phyloP scores from a whole-genome alignment of 2,888 invertebrate genomes.

The Scaptomyza cyrtandrae region DNA sequence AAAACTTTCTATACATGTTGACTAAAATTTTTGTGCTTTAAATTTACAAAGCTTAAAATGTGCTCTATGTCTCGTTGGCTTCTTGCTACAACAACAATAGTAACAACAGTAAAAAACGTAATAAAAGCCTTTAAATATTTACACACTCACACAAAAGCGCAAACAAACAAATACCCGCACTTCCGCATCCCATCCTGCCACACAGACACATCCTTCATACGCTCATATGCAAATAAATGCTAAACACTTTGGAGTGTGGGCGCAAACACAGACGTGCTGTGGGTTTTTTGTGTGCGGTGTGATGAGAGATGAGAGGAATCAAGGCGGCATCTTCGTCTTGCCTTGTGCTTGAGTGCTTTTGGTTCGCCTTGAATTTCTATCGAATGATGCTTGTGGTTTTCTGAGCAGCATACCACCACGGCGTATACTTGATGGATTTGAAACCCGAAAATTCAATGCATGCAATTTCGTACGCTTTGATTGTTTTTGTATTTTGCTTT shows the following conservation, averaged over 20 bases:
- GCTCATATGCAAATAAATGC: slow-evolving; percentile 72
- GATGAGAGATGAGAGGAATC: background rate
- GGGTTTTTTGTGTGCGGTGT: background rate
- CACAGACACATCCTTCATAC: slow-evolving; percentile 31
- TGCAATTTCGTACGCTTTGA: slow-evolving; percentile 50
- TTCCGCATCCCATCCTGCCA: slow-evolving; percentile 4
- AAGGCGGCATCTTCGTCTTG: background rate
- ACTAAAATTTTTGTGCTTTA: background rate
- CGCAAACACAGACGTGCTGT: slow-evolving; percentile 6
- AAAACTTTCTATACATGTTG: background rate
- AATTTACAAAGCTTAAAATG: background rate
- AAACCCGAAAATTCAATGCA: slow-evolving; percentile 52
- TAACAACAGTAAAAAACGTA: slow-evolving; percentile 47
- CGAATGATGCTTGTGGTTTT: slow-evolving; percentile 14
- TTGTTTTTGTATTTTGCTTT: slow-evolving; percentile 48
- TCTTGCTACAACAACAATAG: slow-evolving; percentile 3
- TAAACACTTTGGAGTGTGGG: slow-evolving; percentile 57
- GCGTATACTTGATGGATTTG: slow-evolving; percentile 73
- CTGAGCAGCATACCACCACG: slow-evolving; percentile 26
- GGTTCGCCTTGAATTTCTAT: slow-evolving; percentile 45
- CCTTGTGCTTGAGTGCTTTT: slow-evolving; percentile 42
- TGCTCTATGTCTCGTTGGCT: slow-evolving; percentile 17
- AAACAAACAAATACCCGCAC: slow-evolving; percentile 61
- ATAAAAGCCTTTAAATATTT: slow-evolving; percentile 73
- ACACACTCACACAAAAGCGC: slow-evolving; percentile 68